These are phyloP conservation scores for Barypeithes pellucidus DNA, from an alignment of 2,888 invertebrate genomes.

Conservation along the genomic window DNA sequence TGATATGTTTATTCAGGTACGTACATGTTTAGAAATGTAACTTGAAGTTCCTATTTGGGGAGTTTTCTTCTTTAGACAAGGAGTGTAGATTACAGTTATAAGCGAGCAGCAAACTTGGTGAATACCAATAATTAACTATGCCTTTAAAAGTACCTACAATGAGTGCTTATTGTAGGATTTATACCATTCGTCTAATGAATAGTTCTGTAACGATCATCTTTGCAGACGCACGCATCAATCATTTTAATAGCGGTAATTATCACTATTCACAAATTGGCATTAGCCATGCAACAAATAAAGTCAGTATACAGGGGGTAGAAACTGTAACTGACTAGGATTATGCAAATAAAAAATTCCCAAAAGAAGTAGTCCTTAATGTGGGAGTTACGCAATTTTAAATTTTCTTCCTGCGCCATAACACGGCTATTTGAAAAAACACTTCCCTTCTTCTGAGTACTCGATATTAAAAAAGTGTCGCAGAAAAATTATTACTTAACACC, in stretches of 20 bases:
- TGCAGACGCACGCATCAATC: constrained; percentile 15
- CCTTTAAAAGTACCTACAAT: background rate
- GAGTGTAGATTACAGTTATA: background rate
- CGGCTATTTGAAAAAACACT: too few relatives aligned
- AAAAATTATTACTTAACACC: background rate
- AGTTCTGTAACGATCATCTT: constrained; percentile 17
- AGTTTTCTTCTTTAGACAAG: too few relatives aligned
- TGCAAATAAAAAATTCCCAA: too few relatives aligned
- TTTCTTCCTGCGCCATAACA: too few relatives aligned
- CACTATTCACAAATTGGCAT: constrained; percentile 10
- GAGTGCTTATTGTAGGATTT: constrained; percentile 6
- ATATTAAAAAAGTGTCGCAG: background rate
- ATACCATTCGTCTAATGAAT: constrained; percentile 4
- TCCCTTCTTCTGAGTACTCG: too few relatives aligned
- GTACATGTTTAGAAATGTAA: too few relatives aligned
- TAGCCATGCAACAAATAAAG: constrained; percentile 12
- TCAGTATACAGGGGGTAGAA: too few relatives aligned
- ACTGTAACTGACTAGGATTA: too few relatives aligned
- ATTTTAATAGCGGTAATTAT: constrained; percentile 26
- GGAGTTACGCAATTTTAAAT: too few relatives aligned
- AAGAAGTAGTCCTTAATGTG: too few relatives aligned
- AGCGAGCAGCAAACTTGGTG: background rate
- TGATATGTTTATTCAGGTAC: too few relatives aligned
- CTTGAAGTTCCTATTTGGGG: too few relatives aligned
- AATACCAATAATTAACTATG: constrained; percentile 2